A percentile compares a stretch with the other conserved stretches of the same genome.
These are phyloP conservation scores for Schizopygopsis pylzovi DNA, from an alignment of 2,797 vertebrate species.

Conservation along the genomic window DNA sequence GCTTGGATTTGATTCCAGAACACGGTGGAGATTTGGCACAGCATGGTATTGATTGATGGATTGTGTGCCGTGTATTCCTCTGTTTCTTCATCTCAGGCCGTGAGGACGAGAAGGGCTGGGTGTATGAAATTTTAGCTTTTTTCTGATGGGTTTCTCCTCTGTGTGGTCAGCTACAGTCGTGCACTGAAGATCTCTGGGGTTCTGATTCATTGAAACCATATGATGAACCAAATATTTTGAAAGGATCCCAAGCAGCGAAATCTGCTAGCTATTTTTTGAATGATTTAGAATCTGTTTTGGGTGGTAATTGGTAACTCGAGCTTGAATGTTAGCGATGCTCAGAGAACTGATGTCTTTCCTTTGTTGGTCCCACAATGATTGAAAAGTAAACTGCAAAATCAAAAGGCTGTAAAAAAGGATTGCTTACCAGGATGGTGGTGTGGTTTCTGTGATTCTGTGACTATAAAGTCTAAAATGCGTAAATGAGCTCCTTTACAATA, in stretches of 20 bases:
- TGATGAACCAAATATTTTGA: slow-evolving; percentile 36
- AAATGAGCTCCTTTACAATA: slow-evolving; percentile 79
- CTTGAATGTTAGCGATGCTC: background rate
- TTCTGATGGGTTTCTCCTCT: slow-evolving; percentile 38
- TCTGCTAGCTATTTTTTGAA: background rate
- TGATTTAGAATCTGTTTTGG: background rate
- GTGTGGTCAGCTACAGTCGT: slow-evolving; percentile 41
- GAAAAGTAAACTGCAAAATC: slow-evolving; percentile 66
- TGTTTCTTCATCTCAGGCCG: slow-evolving; percentile 58
- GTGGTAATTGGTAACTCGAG: slow-evolving; percentile 12
- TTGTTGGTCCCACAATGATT: slow-evolving; percentile 25
- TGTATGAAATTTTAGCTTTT: slow-evolving; percentile 48
- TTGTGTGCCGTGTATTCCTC: slow-evolving; percentile 53
- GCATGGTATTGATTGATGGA: slow-evolving; percentile 68
- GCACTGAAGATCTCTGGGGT: slow-evolving; percentile 16
- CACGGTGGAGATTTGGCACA: slow-evolving; percentile 63
- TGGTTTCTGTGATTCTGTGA: slow-evolving; percentile 73
- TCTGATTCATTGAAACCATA: slow-evolving; percentile 45
- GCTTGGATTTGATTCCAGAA: slow-evolving; percentile 63
- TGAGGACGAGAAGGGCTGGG: slow-evolving; percentile 48
- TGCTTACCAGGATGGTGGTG: slow-evolving; percentile 65
- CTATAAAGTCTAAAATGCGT: slow-evolving; percentile 75
- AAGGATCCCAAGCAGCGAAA: background rate
- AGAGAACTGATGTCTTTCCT: slow-evolving; percentile 4
- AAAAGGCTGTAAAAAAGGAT: slow-evolving; percentile 64